These are phyloP conservation scores for Acomys russatus DNA, from an alignment of 2,797 vertebrate genomes.

Conservation along the genomic window DNA sequence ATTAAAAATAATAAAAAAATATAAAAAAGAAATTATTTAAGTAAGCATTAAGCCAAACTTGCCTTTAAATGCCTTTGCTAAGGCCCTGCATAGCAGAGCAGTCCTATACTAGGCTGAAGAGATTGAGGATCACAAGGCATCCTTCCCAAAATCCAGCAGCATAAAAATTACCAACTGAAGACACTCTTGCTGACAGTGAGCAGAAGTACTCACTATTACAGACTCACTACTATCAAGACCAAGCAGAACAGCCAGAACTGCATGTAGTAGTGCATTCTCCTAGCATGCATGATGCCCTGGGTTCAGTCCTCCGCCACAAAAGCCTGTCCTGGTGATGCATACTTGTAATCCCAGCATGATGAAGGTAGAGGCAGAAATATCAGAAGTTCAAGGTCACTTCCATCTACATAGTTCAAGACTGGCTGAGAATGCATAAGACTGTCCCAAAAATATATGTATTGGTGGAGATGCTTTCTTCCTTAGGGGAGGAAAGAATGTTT, in stretches of 20 bases:
- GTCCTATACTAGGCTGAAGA: not conserved
- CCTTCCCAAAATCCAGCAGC: not conserved
- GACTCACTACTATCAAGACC: not conserved
- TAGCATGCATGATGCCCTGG: not conserved
- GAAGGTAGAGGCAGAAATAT: not conserved
- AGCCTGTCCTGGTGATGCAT: not conserved
- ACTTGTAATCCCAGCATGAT: not conserved
- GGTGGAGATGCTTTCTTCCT: not conserved
- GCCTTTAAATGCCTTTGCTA: conserved; percentile 75
- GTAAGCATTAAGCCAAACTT: conserved; percentile 82
- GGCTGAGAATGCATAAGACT: not conserved
- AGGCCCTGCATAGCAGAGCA: conserved; percentile 63
- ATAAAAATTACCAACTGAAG: not conserved
- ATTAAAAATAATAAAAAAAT: too few species aligned
- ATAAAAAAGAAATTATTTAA: conserved; percentile 83
- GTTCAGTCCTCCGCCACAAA: not conserved
- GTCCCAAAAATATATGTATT: not conserved
- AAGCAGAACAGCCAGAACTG: not conserved
- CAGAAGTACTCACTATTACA: not conserved
- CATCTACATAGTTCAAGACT: not conserved
- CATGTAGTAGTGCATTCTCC: not conserved
- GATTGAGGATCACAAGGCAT: rapidly evolving
- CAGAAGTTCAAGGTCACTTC: not conserved
- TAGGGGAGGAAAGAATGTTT: not conserved
- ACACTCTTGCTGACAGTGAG: not conserved